Conservation (phyloP, 2,797 vertebrate species). For the Myotis daubentonii region DNA sequence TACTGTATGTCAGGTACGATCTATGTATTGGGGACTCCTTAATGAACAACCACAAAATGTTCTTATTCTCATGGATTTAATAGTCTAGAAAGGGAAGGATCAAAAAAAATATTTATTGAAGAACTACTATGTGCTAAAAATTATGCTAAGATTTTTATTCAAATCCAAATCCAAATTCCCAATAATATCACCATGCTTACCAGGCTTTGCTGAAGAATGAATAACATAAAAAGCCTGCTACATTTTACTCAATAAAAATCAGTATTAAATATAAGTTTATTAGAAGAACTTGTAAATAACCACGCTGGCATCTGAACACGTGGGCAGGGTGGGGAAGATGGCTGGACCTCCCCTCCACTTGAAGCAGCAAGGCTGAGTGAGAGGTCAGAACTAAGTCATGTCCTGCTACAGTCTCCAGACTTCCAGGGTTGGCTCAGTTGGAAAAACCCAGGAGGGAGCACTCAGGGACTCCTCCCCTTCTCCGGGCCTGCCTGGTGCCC, state of each 20-base stretch:
- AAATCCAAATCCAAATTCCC: constrained; percentile 27
- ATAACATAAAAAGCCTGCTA: not conserved
- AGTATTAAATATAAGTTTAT: constrained; percentile 9
- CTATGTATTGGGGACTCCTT: not conserved
- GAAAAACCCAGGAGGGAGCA: not conserved
- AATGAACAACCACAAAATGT: not conserved
- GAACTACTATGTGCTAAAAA: not conserved
- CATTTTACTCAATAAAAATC: not conserved
- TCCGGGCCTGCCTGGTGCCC: not conserved
- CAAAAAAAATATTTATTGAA: not conserved
- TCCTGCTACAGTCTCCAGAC: not conserved
- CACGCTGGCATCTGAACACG: not conserved
- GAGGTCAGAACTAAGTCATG: not conserved
- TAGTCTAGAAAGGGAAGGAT: not conserved
- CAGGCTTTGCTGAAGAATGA: not conserved
- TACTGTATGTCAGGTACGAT: not conserved
- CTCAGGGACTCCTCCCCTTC: not conserved
- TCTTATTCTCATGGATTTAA: not conserved
- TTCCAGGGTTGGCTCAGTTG: not conserved
- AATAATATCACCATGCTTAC: not conserved
- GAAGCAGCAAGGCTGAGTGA: not conserved
- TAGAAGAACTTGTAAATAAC: not conserved
- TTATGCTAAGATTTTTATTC: constrained; percentile 11
- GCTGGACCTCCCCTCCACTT: not conserved
- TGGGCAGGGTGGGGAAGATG: not conserved